Conservation (phyloP, 2,888 invertebrate genomes). For the Loripinus fragilis region DNA sequence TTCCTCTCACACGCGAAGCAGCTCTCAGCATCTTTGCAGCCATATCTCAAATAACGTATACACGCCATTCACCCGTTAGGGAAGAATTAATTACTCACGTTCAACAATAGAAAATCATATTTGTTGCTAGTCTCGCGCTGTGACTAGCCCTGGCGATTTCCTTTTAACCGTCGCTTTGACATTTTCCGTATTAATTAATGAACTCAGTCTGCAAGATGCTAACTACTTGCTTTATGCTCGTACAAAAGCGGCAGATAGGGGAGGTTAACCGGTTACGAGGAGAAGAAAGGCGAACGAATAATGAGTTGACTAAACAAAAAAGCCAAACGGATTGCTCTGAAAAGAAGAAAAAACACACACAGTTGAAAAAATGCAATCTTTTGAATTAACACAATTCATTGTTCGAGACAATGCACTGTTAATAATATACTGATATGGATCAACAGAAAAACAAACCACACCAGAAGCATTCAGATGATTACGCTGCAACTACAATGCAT, state of each 20-base stretch:
- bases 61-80: conserved; percentile 58
- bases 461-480: too few relatives aligned
- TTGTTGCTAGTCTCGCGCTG: conserved; percentile 37
- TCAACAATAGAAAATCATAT: conserved; percentile 29
- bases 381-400: too few relatives aligned
- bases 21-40: conserved; percentile 26
- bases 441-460: too few relatives aligned
- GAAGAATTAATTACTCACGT: conserved; percentile 40
- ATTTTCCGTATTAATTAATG: conserved; percentile 45
- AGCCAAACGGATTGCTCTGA: neutral
- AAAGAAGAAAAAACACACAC: conserved; percentile 52
- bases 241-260: conserved; percentile 26
- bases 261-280: conserved; percentile 11
- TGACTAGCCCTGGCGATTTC: conserved; percentile 31
- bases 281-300: neutral
- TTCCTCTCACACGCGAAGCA: conserved; percentile 27
- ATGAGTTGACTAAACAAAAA: neutral
- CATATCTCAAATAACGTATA: conserved; percentile 28
- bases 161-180: conserved; percentile 43
- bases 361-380: conserved; percentile 55
- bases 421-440: too few relatives aligned
- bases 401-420: too few relatives aligned
- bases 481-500: too few relatives aligned
- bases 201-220: conserved; percentile 31
- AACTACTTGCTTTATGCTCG: conserved; percentile 23